A percentile compares a stretch with the other conserved stretches of the same genome.
phyloP scores from a whole-genome alignment of 2,888 invertebrate genomes.

The Tetropium fuscum region DNA sequence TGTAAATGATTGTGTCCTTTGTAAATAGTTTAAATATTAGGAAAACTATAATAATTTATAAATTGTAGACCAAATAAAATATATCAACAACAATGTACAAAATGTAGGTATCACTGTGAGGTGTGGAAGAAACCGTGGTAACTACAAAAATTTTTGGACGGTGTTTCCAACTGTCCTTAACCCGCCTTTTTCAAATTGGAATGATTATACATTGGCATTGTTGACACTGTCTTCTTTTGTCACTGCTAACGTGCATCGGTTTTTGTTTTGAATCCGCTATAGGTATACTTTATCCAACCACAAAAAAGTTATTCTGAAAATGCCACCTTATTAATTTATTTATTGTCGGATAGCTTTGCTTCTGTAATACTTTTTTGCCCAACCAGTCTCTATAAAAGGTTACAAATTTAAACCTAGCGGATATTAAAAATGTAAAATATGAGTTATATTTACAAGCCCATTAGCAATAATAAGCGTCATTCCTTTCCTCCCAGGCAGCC shows the following conservation, averaged over 20 bases:
- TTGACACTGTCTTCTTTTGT: background rate
- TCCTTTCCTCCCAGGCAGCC: constrained; percentile 50
- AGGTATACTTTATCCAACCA: no score
- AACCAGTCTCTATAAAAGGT: constrained; percentile 47
- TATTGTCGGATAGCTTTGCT: background rate
- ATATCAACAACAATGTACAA: no score
- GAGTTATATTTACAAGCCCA: constrained; percentile 52
- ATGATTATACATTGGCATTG: background rate
- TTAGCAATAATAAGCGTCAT: constrained; percentile 54
- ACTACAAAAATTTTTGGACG: no score
- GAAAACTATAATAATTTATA: no score
- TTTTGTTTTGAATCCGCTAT: no score
- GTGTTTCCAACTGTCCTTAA: no score
- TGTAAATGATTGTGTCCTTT: no score
- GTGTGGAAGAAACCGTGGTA: no score
- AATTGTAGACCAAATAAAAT: no score
- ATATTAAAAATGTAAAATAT: constrained; percentile 55
- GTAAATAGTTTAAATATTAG: no score
- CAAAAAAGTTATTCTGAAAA: constrained; percentile 2
- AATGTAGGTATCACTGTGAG: no score
- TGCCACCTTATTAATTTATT: background rate
- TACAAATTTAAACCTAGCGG: constrained; percentile 43
- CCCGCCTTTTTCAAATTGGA: background rate
- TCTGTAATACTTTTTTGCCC: constrained; percentile 18
- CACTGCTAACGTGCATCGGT: no score